Evolutionary conservation across 2,113 vertebrate species (phyloP).

Genomic region (human): GRCh38 chr6:61577501-61578000

Average conservation of each 20-base stretch:
- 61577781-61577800: background rate
- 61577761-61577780: background rate
- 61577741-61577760: background rate
- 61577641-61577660: background rate
- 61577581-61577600: background rate
- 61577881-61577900: conserved; percentile 55
- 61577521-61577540: background rate
- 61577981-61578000: background rate
- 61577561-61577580: background rate
- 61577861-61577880: background rate
- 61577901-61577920: conserved; percentile 5
- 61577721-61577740: background rate
- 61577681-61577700: background rate
- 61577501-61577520: background rate
- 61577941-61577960: background rate
- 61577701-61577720: background rate
- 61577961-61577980: background rate
- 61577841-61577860: background rate
- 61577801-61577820: background rate
- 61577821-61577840: background rate
- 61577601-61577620: background rate
- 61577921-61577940: conserved; percentile 48
- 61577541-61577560: background rate
- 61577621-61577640: background rate
- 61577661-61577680: background rate